Evolutionary conservation across 1,140 invertebrate species (phyloP), one percentile per base, ranked within the genome.

Genomic region (Melitaea cinxia): DNA sequence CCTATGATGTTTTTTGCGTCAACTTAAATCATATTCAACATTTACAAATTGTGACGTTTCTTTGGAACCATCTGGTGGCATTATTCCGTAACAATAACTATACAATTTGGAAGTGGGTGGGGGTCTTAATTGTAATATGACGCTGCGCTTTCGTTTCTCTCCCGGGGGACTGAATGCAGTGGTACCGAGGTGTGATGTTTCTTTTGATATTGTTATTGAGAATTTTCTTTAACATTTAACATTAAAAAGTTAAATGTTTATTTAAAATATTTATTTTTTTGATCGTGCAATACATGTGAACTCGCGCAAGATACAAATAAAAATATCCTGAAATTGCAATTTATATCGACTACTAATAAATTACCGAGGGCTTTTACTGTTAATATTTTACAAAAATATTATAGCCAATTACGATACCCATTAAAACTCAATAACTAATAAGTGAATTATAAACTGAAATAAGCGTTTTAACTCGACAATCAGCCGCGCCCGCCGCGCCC

Each of bases 71-170:
- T 53, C 52, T 47, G 37, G 12, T 42, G 54, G 30, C 15, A 9
- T 45, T 17, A 17, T 45, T 37, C 9, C 39, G 39, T 45, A 19
- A 35, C 35, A 24, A 45, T 39, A 24, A 19, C 19, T 15, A 55
- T 39, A 56, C 35, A 56, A 39, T 39, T 42, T 19, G n/a, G n/a
- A 24, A 37, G n/a, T 37, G 21, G n/a, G 53, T 23, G 53, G 39
- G 39, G 17, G 15, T 4, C 39, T 56, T 26, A 56, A 56, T 42
- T 39, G 53, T 56, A 39, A 56, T 56, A 39, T 56, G 35, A 56
- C 14, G 21, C 53, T 19, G 15, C 5, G 15, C 54, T 56, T 56
- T 39, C 10, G 39, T 55, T 39, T 21, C 24, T 56, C 10, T n/a
- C 19, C 7, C 14, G 2, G 7, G 26, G 37, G 21, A 56, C n/a